Base-by-base conservation (phyloP, 2,888 invertebrate species). In the Zaprionus lineosus region DNA sequence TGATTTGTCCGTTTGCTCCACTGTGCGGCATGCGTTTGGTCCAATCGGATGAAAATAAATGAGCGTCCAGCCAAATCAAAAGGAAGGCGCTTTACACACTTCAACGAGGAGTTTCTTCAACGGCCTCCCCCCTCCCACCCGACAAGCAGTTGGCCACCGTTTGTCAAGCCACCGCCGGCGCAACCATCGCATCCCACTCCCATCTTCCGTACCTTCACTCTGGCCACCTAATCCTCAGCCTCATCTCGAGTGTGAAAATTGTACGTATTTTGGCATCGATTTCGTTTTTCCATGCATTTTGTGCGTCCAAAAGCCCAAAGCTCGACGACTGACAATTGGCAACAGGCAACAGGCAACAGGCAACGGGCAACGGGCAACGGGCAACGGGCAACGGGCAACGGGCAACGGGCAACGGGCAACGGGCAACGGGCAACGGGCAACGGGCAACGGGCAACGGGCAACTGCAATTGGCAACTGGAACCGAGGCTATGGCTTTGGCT, bases 261-360 rank as follows among this genome's bases (percentile, higher is more conserved):
- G 62, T 52, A 58, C 55, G 57, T 37, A 59, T 52, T 37, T 56
- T 61, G 52, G 58, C 78, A 70, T 64, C 51, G 70, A 69, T 64
- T 73, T 77, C 63, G 62, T 71, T 78, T 82, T 79, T 51, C 61
- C 63, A 64, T 74, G 63, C 56, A 63, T 72, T 79, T 65, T 63
- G 61, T 82, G 76, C 83, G 83, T 74, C 60, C 15, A 41, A 24
- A 11, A 14, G 31, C 31, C 9, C 31, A 31, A 9, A 12, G 11
- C 28, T 2, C 28, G 11, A 3, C 11, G n/a, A 29, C 11, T 33
- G 33, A 3, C 33, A 5, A 4, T 11, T 14, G 21, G 8, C 43
- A 7, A 26, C 0, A 19, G 26, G 16, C 2, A 5, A 37, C 28
- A 37, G 21, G 24, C 21, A n/a, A 29, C 3, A 3, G 9, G 2